Evolutionary conservation across 2,113 vertebrate genomes (phyloP), one percentile per base, ranked within the genome.

Genomic region (Petroica traversi): DNA sequence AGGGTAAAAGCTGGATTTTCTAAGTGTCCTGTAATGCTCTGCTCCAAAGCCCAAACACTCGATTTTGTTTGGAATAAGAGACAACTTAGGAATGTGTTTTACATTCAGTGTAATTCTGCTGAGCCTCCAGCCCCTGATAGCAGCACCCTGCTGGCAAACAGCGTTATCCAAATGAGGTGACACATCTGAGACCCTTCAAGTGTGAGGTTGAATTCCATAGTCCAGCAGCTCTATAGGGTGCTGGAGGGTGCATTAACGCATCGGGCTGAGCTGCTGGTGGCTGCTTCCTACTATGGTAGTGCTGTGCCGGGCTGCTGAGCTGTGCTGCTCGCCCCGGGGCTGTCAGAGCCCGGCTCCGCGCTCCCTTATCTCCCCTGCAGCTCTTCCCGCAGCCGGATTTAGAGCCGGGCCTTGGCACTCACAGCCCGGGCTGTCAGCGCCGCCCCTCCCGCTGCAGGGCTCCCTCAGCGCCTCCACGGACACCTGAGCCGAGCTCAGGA

Each of bases 271-370:
- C 59, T 19, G 54, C 66, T 28, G 4, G 0, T 3, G 51, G 14
- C 78, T 9, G 55, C 72, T 92, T 91, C 96, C 96, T 89, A 80
- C 96, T 95, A 91, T 86, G 94, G 96, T 40, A 95, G 91, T 40
- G 81, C 54, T 52, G 92, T 12, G 88, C 36, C 1, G 12, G 28
- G 71, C 58, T 5, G 85, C 80, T 13, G 64, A 85, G 95, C 82
- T 25, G 68, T 12, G 63, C 75, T 15, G 48, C 69, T 36, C 15
- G 28, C 57, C 90, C 34, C 46, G 68, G 8, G 51, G 66, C 80
- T 67, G 62, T 29, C 68, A 49, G 51, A 29, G 19, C 61, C 4
- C 0, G 5, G 64, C 12, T 72, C 79, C 16, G n/a, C 71, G 0
- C 52, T 54, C 43, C 1, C 7, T 85, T 52, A 64, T 68, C 95